phyloP scores from a whole-genome alignment of 2,797 vertebrate genomes.

The Monodelphis domestica region DNA sequence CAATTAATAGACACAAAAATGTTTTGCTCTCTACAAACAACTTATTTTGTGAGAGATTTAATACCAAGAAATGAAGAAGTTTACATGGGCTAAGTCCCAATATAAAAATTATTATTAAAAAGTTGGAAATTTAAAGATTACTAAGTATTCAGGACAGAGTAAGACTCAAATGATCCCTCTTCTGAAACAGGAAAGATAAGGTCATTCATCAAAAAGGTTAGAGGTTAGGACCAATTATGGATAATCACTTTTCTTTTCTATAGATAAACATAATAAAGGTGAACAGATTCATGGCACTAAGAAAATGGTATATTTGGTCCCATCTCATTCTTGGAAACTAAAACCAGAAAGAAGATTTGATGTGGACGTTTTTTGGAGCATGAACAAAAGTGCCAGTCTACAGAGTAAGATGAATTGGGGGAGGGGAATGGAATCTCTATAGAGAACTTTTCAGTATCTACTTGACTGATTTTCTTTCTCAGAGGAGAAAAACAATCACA shows the following conservation, averaged over 20 bases:
- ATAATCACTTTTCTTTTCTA: slow-evolving; percentile 61
- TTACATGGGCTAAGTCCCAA: neutral
- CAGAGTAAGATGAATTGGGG: neutral
- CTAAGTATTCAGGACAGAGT: neutral
- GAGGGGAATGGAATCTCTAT: neutral
- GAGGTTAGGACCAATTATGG: slow-evolving; percentile 60
- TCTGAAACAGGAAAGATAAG: slow-evolving; percentile 65
- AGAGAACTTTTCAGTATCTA: neutral
- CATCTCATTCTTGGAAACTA: slow-evolving; percentile 38
- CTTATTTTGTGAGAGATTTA: slow-evolving; percentile 5
- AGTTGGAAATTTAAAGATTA: neutral
- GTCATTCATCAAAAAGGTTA: slow-evolving; percentile 71
- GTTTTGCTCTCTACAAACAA: neutral
- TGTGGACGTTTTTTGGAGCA: slow-evolving; percentile 33
- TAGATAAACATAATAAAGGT: slow-evolving; percentile 54
- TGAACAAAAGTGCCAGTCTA: too few species aligned
- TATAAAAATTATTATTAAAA: slow-evolving; percentile 8
- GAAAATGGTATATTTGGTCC: slow-evolving; percentile 20
- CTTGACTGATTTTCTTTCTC: neutral
- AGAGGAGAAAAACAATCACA: neutral
- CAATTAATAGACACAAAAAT: slow-evolving; percentile 35
- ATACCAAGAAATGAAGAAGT: slow-evolving; percentile 16
- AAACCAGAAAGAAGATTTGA: slow-evolving; percentile 59
- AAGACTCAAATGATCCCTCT: slow-evolving; percentile 59
- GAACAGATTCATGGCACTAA: slow-evolving; percentile 54